Percentiles rank a stretch among this genome's conserved stretches.
Conservation (phyloP, 2,113 vertebrate genomes). For the Mesocricetus auratus region DNA sequence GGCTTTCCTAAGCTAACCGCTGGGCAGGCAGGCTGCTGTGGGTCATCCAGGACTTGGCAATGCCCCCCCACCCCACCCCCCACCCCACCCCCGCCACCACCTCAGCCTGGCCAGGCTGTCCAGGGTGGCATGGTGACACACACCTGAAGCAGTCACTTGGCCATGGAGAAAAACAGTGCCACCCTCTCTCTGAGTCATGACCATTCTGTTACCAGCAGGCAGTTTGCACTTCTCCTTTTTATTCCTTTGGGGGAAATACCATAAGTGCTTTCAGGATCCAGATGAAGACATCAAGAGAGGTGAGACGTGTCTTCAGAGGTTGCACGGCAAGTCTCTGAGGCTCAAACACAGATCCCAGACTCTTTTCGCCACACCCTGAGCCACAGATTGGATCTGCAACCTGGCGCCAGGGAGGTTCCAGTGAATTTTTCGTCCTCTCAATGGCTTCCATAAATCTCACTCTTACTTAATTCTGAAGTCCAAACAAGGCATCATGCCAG, state of each 20-base stretch:
- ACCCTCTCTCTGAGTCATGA: not conserved
- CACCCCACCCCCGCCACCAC: not conserved
- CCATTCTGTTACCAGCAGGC: rapidly evolving
- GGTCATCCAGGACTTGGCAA: conserved; percentile 52
- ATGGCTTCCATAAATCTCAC: not conserved
- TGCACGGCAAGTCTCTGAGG: not conserved
- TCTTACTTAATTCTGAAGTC: conserved; percentile 27
- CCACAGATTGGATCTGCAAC: not conserved
- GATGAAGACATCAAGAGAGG: not conserved
- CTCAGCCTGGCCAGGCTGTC: conserved; percentile 24
- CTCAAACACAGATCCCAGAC: not conserved
- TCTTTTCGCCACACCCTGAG: rapidly evolving
- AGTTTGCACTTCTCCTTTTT: not conserved
- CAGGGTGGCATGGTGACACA: conserved; percentile 64
- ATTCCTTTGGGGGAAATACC: not conserved
- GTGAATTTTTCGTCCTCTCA: not conserved
- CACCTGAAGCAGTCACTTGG: conserved; percentile 51
- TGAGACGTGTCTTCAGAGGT: not conserved
- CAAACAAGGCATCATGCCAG: not conserved
- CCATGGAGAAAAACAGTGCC: not conserved
- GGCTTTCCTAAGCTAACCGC: conserved; percentile 81
- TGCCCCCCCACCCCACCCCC: not conserved
- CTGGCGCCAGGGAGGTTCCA: not conserved
- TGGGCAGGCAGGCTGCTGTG: conserved; percentile 31
- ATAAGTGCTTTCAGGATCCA: not conserved